phyloP scores from a whole-genome alignment of 2,888 invertebrate species.

The Nemapogon koenigi region DNA sequence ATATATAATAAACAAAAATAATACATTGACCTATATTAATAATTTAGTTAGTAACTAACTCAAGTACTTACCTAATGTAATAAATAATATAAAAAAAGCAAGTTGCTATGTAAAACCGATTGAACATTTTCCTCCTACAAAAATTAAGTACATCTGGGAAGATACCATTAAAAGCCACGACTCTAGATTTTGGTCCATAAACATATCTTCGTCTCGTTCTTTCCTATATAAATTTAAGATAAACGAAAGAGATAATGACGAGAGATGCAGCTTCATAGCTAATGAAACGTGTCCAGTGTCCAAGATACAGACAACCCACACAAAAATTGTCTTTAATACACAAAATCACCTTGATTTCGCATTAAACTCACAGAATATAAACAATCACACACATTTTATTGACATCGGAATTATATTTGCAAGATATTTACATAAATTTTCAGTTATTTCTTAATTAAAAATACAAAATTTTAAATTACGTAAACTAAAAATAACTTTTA shows the following conservation, averaged over 20 bases:
- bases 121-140: conserved; percentile 49
- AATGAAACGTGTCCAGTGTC: conserved; percentile 59
- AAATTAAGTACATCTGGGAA: conserved; percentile 49
- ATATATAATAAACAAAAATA: too few species aligned
- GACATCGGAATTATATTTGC: background rate
- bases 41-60: too few species aligned
- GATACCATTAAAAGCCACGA: conserved; percentile 48
- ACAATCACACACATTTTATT: too few species aligned
- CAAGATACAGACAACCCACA: conserved; percentile 45
- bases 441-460: conserved; percentile 25
- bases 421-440: conserved; percentile 27
- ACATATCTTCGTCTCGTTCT: conserved; percentile 37
- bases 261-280: conserved; percentile 44
- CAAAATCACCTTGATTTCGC: background rate
- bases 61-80: too few species aligned
- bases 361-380: too few species aligned
- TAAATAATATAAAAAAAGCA: conserved; percentile 41
- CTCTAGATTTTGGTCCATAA: conserved; percentile 46
- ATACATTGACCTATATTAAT: too few species aligned
- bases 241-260: conserved; percentile 35
- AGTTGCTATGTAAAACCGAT: conserved; percentile 39
- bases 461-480: too few species aligned
- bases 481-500: conserved; percentile 24
- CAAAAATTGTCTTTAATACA: conserved; percentile 22
- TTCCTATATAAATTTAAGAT: conserved; percentile 14